A percentile compares a stretch with the other conserved stretches of the same genome.
Evolutionary conservation across 2,888 invertebrate species (phyloP).

Genomic region (Trichopria drosophilae): DNA sequence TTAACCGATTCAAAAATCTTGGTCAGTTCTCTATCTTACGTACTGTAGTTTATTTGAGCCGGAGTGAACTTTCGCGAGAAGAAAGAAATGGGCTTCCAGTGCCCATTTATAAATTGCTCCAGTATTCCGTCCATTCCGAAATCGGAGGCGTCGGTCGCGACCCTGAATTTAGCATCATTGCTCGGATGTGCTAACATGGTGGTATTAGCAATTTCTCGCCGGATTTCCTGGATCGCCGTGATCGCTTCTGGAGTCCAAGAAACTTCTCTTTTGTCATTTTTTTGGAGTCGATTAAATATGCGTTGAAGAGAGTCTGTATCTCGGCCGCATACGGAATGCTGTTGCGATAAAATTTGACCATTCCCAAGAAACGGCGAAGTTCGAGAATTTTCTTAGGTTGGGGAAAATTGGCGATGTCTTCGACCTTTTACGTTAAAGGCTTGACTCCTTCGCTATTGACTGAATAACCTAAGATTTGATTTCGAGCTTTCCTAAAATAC

Average conservation of each 20-base stretch:
- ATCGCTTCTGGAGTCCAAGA: no score
- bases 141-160: neutral
- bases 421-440: constrained; percentile 46
- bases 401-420: constrained; percentile 39
- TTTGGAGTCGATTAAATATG: constrained; percentile 17
- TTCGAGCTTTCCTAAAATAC: constrained; percentile 5
- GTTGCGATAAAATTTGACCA: constrained; percentile 18
- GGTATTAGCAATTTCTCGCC: no score
- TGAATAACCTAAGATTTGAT: constrained; percentile 26
- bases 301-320: constrained; percentile 26
- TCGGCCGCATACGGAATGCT: constrained; percentile 27
- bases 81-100: neutral
- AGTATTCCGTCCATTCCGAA: neutral
- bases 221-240: no score
- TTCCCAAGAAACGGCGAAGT: constrained; percentile 21
- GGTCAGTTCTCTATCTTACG: no score
- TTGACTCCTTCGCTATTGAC: constrained; percentile 37
- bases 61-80: no score
- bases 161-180: neutral
- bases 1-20: no score
- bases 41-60: neutral
- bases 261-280: constrained; percentile 34
- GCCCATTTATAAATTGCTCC: neutral
- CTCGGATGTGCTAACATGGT: neutral
- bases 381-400: constrained; percentile 17